Evolutionary conservation across 2,797 vertebrate genomes (phyloP).

Genomic region (Silurus lanzhouensis): DNA sequence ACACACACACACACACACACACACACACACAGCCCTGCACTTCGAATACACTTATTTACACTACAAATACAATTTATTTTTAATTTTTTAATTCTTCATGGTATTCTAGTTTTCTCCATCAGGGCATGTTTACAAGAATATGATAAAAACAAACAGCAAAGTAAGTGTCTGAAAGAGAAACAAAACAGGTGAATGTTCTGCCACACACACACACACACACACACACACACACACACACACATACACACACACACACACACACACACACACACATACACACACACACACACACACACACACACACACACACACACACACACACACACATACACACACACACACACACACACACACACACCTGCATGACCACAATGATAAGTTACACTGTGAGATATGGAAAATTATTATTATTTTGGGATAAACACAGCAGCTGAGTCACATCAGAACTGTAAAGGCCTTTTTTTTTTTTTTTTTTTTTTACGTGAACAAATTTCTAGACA

Average conservation of each 20-base stretch:
- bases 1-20: neutral
- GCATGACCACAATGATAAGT: neutral
- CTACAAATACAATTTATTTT: neutral
- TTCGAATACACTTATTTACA: neutral
- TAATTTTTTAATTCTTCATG: neutral
- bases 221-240: neutral
- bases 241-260: neutral
- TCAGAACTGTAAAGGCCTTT: neutral
- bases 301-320: neutral
- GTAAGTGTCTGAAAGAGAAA: neutral
- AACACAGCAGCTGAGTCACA: neutral
- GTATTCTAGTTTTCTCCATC: neutral
- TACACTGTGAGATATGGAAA: neutral
- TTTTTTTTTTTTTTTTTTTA: too few relatives aligned
- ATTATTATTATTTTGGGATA: neutral
- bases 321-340: neutral
- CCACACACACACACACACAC: neutral
- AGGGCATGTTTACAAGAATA: neutral
- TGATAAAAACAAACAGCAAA: neutral
- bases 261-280: neutral
- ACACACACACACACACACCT: neutral
- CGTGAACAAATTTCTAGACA: neutral
- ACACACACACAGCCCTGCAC: neutral
- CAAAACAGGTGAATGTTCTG: neutral
- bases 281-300: constrained; percentile 2